phyloP scores from a whole-genome alignment of 2,113 vertebrate species.

The Larimichthys crocea region DNA sequence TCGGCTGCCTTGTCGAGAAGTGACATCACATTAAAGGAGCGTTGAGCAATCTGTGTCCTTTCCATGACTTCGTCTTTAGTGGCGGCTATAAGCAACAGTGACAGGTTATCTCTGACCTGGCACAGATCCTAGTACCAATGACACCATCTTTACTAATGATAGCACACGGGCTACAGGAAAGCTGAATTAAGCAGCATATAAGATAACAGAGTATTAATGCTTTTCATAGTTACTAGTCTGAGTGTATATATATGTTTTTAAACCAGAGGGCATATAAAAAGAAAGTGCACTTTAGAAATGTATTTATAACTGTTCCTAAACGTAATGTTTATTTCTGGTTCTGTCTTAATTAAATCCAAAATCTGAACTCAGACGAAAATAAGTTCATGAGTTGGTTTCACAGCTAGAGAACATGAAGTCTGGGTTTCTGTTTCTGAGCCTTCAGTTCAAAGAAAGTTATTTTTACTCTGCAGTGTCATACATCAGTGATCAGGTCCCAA shows the following conservation, averaged over 20 bases:
- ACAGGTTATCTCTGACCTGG: not conserved
- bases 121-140: not conserved
- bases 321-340: no score
- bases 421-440: not conserved
- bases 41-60: not conserved
- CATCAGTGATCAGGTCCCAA: not conserved
- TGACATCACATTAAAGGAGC: not conserved
- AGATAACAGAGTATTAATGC: not conserved
- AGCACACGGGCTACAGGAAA: not conserved
- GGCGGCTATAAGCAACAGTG: not conserved
- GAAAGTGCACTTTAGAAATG: not conserved
- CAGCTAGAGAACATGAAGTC: not conserved
- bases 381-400: not conserved
- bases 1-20: not conserved
- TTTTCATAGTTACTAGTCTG: not conserved
- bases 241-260: no score
- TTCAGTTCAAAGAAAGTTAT: not conserved
- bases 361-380: not conserved
- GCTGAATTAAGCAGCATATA: not conserved
- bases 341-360: no score
- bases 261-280: no score
- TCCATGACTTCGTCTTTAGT: not conserved
- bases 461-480: not conserved
- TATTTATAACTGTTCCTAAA: not conserved
- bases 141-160: not conserved